A percentile compares a stretch with the other conserved stretches of the same genome.
phyloP scores from a whole-genome alignment of 1,140 invertebrate genomes.

The Cotesia typhae region DNA sequence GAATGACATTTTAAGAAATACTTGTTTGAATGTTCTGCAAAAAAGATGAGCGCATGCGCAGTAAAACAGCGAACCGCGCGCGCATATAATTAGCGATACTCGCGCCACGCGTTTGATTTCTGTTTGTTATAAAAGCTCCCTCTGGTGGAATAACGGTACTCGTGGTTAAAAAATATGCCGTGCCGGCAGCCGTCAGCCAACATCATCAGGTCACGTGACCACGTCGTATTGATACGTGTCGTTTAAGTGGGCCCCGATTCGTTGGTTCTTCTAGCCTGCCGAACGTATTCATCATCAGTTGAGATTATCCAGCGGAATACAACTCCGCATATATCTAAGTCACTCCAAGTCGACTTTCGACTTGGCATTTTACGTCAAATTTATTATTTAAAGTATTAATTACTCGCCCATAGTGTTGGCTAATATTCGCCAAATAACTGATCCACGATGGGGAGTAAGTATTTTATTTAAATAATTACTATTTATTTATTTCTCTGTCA shows the following conservation, averaged over 20 bases:
- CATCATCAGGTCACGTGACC: conserved; percentile 65
- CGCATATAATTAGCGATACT: too few species aligned
- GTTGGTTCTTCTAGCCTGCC: conserved; percentile 49
- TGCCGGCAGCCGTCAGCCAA: conserved; percentile 52
- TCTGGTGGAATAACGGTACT: conserved; percentile 32
- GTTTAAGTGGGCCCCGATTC: conserved; percentile 56
- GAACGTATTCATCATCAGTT: conserved; percentile 36
- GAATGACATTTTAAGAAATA: too few species aligned
- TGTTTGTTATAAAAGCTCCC: background rate
- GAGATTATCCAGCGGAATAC: conserved; percentile 16
- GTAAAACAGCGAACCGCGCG: background rate
- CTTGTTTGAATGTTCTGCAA: background rate
- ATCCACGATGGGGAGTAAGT: conserved; percentile 45
- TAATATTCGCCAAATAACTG: background rate
- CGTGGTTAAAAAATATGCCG: conserved; percentile 13
- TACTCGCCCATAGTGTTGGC: conserved; percentile 12
- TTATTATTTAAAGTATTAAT: conserved; percentile 14
- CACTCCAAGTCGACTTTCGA: conserved; percentile 13
- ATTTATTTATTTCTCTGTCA: conserved; percentile 19
- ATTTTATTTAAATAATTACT: conserved; percentile 10
- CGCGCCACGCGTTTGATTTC: conserved; percentile 5
- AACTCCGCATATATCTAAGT: conserved; percentile 24
- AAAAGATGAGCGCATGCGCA: background rate
- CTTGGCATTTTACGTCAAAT: conserved; percentile 22
- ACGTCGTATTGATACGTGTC: conserved; percentile 64